Percentiles rank a stretch among this genome's conserved stretches.
Evolutionary conservation across 2,113 vertebrate species (phyloP).

Genomic region (Sceloporus undulatus): DNA sequence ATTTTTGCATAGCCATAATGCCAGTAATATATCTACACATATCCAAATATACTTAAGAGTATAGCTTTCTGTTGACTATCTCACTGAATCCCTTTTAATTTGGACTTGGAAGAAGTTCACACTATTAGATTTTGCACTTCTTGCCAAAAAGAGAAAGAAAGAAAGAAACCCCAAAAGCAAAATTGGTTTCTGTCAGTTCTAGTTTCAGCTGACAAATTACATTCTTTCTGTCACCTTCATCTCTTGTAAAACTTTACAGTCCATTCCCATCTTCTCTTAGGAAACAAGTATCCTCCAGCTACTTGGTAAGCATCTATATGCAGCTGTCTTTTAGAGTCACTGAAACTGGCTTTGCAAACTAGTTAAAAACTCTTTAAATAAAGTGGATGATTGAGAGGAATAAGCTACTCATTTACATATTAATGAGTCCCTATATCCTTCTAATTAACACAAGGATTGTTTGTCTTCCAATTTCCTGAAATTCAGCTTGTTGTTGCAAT

Average conservation of each 20-base stretch:
- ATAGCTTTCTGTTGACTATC: slow-evolving; percentile 62
- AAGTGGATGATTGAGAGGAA: slow-evolving; percentile 84
- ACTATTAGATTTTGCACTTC: slow-evolving; percentile 48
- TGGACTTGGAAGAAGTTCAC: slow-evolving; percentile 70
- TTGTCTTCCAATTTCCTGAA: slow-evolving; percentile 73
- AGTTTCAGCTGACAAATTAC: slow-evolving; percentile 69
- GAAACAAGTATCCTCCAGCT: slow-evolving; percentile 66
- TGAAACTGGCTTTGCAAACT: slow-evolving; percentile 80
- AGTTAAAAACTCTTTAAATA: slow-evolving; percentile 78
- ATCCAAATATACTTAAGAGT: fast-evolving
- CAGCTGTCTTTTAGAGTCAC: slow-evolving; percentile 76
- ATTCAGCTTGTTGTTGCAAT: slow-evolving; percentile 69
- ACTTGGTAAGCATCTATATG: slow-evolving; percentile 42
- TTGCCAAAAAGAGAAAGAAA: slow-evolving; percentile 66
- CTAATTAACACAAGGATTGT: slow-evolving; percentile 78
- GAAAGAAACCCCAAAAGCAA: slow-evolving; percentile 31
- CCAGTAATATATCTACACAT: not conserved
- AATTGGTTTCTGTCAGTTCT: slow-evolving; percentile 73
- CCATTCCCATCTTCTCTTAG: slow-evolving; percentile 8
- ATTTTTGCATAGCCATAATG: not conserved
- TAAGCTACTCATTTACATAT: slow-evolving; percentile 83
- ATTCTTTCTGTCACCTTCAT: slow-evolving; percentile 16
- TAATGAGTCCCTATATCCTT: slow-evolving; percentile 83
- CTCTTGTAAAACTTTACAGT: not conserved
- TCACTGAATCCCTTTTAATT: slow-evolving; percentile 76